Evolutionary conservation across 2,113 vertebrate genomes (phyloP).

Genomic region (Chloebia gouldiae): DNA sequence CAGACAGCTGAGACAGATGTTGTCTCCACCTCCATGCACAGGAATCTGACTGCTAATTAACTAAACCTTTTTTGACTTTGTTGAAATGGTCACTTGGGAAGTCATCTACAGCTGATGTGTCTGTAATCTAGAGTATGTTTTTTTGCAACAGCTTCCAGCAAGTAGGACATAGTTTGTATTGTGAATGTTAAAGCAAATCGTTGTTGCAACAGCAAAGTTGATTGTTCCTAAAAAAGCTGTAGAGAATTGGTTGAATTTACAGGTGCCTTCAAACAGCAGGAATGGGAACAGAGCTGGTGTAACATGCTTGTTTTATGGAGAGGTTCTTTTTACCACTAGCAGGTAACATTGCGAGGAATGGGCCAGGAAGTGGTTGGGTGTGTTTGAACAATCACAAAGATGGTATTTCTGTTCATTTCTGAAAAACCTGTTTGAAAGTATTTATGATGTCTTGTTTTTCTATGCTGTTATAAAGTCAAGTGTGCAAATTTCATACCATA

Average conservation of each 20-base stretch:
- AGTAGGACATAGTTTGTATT: neutral
- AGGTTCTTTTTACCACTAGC: neutral
- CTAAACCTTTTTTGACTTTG: neutral
- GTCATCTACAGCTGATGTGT: neutral
- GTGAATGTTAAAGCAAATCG: accelerated
- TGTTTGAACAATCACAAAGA: neutral
- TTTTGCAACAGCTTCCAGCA: neutral
- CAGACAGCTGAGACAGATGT: neutral
- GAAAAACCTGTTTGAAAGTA: neutral
- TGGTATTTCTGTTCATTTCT: neutral
- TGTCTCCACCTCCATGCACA: neutral
- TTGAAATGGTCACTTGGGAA: neutral
- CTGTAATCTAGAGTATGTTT: neutral
- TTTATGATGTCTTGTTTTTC: neutral
- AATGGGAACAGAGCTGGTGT: neutral
- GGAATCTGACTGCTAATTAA: slow-evolving; percentile 22
- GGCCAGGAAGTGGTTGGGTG: neutral
- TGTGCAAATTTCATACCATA: neutral
- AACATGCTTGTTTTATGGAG: neutral
- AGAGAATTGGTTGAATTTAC: neutral
- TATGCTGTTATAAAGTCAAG: neutral
- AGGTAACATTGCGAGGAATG: neutral
- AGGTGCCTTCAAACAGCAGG: neutral
- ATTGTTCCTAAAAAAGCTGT: neutral
- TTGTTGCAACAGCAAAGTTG: neutral